Evolutionary conservation across 1,140 invertebrate genomes (phyloP).

Genomic region (Melipona quadrifasciata): DNA sequence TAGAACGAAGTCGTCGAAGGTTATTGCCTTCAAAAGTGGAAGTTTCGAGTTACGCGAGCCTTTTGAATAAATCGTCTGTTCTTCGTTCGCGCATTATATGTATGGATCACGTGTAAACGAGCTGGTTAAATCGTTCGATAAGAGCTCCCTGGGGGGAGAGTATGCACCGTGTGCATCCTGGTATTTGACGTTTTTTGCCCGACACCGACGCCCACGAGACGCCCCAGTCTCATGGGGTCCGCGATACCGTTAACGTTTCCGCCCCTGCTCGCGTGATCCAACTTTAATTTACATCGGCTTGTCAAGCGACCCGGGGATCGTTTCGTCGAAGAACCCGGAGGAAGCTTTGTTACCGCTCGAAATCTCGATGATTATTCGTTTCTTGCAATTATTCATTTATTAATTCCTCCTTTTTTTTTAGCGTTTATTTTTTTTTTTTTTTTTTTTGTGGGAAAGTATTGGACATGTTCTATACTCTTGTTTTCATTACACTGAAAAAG

Average conservation of each 20-base stretch:
- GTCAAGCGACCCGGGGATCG: too few relatives aligned
- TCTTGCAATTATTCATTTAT: background rate
- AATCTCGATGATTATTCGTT: background rate
- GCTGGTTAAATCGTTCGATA: conserved; percentile 43
- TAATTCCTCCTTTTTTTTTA: background rate
- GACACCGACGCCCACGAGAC: conserved; percentile 43
- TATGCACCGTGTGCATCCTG: background rate
- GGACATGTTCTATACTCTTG: background rate
- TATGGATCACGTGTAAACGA: conserved; percentile 26
- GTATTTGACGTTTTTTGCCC: conserved; percentile 27
- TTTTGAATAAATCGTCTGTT: conserved; percentile 53
- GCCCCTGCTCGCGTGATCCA: conserved; percentile 39
- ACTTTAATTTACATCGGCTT: conserved; percentile 34
- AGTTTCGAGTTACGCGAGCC: conserved; percentile 29
- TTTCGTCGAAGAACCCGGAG: too few relatives aligned
- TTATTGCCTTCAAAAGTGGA: conserved; percentile 26
- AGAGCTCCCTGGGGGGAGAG: conserved; percentile 26
- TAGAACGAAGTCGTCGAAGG: conserved; percentile 24
- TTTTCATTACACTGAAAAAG: background rate
- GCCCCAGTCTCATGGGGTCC: conserved; percentile 40
- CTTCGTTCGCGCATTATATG: background rate
- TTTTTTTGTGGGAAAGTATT: too few relatives aligned
- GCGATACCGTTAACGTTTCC: conserved; percentile 19
- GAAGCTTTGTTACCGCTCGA: background rate
- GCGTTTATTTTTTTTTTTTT: background rate